Conservation (phyloP, 1,140 invertebrate species). For the Pogonomyrmex californicus region DNA sequence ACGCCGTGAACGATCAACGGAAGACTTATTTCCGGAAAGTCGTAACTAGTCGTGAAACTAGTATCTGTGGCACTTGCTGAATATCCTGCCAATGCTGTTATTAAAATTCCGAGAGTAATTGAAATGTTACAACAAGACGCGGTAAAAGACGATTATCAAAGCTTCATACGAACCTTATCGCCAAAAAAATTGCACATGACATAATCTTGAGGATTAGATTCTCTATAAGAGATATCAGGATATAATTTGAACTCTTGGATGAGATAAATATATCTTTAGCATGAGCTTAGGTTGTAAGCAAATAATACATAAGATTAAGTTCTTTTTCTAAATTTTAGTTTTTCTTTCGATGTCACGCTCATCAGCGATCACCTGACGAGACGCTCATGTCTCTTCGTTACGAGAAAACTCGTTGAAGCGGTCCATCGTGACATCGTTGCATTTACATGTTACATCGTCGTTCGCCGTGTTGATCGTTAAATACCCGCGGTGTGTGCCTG, state of each 20-base stretch:
- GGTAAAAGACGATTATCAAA: constrained; percentile 1
- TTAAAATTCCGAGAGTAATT: constrained; percentile 27
- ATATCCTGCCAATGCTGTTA: background rate
- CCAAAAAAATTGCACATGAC: background rate
- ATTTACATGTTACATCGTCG: constrained; percentile 14
- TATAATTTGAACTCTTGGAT: background rate
- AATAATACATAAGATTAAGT: constrained; percentile 11
- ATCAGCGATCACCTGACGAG: background rate
- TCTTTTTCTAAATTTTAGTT: background rate
- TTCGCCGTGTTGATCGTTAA: constrained; percentile 4
- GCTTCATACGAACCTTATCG: background rate
- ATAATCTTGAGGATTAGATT: constrained; percentile 20
- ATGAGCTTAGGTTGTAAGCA: background rate
- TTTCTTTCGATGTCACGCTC: background rate
- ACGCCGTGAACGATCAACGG: background rate
- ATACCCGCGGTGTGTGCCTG: constrained; percentile 2
- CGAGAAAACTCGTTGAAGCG: background rate
- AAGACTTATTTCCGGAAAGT: constrained; percentile 38
- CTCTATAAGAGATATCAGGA: background rate
- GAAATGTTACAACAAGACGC: background rate
- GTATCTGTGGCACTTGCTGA: background rate
- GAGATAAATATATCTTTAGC: constrained; percentile 8
- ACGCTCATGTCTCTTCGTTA: background rate
- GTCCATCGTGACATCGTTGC: background rate
- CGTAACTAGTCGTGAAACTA: background rate